Evolutionary conservation across 2,797 vertebrate genomes (phyloP), one percentile per base, ranked within the genome.

Genomic region (Apogon talboti): DNA sequence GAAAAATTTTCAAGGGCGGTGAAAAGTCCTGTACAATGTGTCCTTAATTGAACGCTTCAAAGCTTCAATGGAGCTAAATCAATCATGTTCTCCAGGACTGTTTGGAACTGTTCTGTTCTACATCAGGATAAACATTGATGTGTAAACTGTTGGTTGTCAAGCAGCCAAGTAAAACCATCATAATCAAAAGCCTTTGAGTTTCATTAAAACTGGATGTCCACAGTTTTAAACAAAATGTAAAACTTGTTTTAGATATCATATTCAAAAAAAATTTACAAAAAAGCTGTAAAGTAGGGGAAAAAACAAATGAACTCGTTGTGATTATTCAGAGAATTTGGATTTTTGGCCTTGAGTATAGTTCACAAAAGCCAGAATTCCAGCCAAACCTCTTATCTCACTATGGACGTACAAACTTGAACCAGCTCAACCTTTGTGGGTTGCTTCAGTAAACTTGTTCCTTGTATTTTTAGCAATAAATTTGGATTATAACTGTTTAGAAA

Each of bases 131-230:
- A 71, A 85, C 64, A 71, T 1, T 59, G 3, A 53, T 71, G 37
- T 56, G 52, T 60, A 74, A 75, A 76, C 46, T 40, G 12, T 64
- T 54, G 16, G 54, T 47, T 74, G 50, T 43, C 65, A 62, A 11
- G 19, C 45, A 67, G 77, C 54, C 66, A 74, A 71, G 71, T 40
- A 13, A 69, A 82, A n/a, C 50, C 10, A 21, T 28, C 19, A 40
- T 40, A 55, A 57, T 61, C 51, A 47, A 48, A 33, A 18, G 3
- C 60, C 7, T 18, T 4, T 19, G 9, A 66, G 12, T n/a, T 8
- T 10, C 0, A 55, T 19, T 24, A 66, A 62, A 65, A 21, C n/a
- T 14, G 11, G 12, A 50, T 38, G 13, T 52, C 14, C 15, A 21
- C 14, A 54, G 55, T 43, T 54, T 6, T n/a, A 53, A 45, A 52